Conservation (phyloP, 2,113 vertebrate genomes). For the Chaetops frenatus region DNA sequence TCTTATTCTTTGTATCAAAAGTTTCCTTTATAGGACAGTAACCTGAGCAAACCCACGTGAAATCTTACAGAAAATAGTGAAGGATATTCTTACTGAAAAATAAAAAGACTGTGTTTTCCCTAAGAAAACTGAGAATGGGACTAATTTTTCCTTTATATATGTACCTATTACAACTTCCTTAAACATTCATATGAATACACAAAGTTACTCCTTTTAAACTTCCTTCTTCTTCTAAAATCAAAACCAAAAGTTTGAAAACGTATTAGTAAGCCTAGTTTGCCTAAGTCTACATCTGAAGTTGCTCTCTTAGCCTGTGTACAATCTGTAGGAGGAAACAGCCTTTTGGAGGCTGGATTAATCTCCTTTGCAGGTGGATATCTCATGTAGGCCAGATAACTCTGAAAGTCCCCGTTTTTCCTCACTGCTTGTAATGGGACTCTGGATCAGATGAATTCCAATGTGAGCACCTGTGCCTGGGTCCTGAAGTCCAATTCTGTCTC, state of each 20-base stretch:
- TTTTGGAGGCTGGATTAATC: neutral
- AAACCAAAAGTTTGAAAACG: neutral
- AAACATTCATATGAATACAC: neutral
- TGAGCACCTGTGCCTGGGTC: neutral
- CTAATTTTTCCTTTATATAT: neutral
- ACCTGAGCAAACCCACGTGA: neutral
- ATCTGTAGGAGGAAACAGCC: neutral
- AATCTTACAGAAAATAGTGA: neutral
- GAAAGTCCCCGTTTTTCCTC: neutral
- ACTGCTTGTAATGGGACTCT: fast-evolving
- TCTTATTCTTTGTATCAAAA: neutral
- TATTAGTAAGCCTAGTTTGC: neutral
- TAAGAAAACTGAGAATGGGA: neutral
- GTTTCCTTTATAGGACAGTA: neutral
- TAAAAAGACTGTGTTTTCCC: neutral
- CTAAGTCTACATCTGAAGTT: neutral
- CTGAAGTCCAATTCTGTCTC: neutral
- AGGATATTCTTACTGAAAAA: neutral
- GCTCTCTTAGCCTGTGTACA: neutral
- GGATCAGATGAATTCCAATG: neutral
- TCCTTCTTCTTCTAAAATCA: neutral
- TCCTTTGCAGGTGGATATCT: neutral
- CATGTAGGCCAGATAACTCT: neutral
- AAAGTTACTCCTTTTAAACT: neutral
- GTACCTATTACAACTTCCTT: neutral